phyloP scores from a whole-genome alignment of 2,888 invertebrate species.

The Leptopilina myrica region DNA sequence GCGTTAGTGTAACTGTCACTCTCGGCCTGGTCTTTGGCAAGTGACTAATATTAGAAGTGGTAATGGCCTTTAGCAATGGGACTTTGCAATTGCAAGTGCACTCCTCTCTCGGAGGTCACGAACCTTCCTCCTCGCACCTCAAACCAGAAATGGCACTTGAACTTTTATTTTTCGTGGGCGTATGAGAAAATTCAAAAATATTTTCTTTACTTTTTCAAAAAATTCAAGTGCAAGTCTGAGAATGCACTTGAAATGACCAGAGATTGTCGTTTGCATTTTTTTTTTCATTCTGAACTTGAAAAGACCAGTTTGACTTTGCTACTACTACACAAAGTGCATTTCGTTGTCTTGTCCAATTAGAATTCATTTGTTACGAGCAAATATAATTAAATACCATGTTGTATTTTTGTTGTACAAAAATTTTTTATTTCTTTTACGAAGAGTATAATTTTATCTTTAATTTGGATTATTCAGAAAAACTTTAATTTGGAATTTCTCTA shows the following conservation, averaged over 20 bases:
- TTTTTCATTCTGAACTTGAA: conserved; percentile 19
- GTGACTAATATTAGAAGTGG: conserved; percentile 39
- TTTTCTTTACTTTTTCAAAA: conserved; percentile 47
- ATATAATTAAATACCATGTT: not conserved
- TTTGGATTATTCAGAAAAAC: no score
- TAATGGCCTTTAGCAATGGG: conserved; percentile 40
- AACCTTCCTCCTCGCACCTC: conserved; percentile 33
- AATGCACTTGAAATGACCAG: conserved; percentile 45
- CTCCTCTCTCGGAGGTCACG: conserved; percentile 42
- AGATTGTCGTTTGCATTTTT: not conserved
- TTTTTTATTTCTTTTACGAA: no score
- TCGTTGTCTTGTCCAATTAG: not conserved
- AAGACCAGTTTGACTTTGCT: not conserved
- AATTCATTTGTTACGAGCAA: not conserved
- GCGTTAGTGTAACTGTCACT: conserved; percentile 28
- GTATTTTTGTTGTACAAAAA: no score
- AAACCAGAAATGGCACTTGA: conserved; percentile 51
- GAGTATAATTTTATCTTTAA: no score
- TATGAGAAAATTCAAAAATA: conserved; percentile 48
- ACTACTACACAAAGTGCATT: conserved; percentile 7
- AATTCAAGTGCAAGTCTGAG: conserved; percentile 58
- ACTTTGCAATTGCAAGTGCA: conserved; percentile 29
- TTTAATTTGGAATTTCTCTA: no score
- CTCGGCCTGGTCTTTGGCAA: conserved; percentile 22
- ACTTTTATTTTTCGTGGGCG: conserved; percentile 50